phyloP scores from a whole-genome alignment of 1,140 invertebrate species.

The Colletes gigas region DNA sequence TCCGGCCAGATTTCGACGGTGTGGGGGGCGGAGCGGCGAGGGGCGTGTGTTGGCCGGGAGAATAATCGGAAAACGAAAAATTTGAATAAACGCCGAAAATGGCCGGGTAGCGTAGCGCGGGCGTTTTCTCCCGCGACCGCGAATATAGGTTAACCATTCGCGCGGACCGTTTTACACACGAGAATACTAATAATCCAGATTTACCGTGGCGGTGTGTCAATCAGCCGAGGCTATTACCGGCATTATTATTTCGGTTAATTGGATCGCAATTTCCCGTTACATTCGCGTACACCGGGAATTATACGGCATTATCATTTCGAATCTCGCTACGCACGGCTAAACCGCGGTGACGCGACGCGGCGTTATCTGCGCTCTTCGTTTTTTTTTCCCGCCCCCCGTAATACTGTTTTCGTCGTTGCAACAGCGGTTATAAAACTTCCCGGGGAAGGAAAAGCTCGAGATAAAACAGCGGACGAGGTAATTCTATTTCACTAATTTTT shows the following conservation, averaged over 20 bases:
- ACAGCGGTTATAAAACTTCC: too few species aligned
- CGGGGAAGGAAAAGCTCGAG: too few species aligned
- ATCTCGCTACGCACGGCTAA: constrained; percentile 10
- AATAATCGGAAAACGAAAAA: constrained; percentile 42
- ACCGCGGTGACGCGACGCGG: constrained; percentile 25
- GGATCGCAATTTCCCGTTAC: constrained; percentile 52
- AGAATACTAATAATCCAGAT: constrained; percentile 42
- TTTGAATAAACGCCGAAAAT: constrained; percentile 38
- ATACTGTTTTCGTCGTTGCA: background rate
- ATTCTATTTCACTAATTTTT: too few species aligned
- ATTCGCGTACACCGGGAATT: constrained; percentile 18
- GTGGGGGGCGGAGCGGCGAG: background rate
- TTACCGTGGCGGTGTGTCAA: constrained; percentile 42
- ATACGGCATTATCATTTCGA: constrained; percentile 43
- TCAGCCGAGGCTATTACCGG: constrained; percentile 37
- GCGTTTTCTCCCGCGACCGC: background rate
- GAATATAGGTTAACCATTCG: background rate
- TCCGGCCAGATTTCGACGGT: constrained; percentile 1
- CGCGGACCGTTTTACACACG: constrained; percentile 1
- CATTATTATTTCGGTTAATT: constrained; percentile 57
- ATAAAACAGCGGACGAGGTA: too few species aligned
- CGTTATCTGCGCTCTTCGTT: background rate
- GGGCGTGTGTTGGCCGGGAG: background rate
- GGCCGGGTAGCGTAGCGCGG: background rate
- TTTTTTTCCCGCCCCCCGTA: background rate